phyloP scores from a whole-genome alignment of 2,888 invertebrate genomes.

The Zeuzera pyrina region DNA sequence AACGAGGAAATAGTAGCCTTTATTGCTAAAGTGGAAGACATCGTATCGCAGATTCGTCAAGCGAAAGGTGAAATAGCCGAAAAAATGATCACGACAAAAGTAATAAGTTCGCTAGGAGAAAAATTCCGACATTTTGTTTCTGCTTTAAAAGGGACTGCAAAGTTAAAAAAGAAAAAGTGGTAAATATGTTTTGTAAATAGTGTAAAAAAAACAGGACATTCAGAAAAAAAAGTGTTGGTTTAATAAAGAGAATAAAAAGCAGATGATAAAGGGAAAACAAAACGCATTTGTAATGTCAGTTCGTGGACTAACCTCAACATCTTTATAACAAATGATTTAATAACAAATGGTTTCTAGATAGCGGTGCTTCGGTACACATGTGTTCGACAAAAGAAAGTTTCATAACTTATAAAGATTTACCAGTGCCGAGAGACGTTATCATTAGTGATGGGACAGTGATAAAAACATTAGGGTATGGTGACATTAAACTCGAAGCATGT shows the following conservation, averaged over 20 bases:
- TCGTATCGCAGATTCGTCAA: not conserved
- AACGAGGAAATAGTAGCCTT: not conserved
- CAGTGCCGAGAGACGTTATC: not conserved
- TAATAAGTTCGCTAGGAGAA: not conserved
- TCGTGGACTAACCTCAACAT: not conserved
- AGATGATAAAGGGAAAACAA: no score
- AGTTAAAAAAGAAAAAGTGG: not conserved
- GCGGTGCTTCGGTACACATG: constrained; percentile 11
- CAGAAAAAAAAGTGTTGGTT: constrained; percentile 7
- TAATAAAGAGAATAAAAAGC: constrained; percentile 4
- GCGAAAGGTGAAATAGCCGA: not conserved
- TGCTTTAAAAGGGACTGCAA: constrained; percentile 6
- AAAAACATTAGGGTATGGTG: constrained; percentile 1
- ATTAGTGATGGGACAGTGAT: not conserved
- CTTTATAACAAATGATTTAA: no score
- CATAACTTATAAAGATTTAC: not conserved
- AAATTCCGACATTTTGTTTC: not conserved
- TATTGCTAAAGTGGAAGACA: not conserved
- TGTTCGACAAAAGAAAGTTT: constrained; percentile 2
- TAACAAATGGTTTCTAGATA: constrained; percentile 7
- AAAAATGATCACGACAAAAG: not conserved
- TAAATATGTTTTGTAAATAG: not conserved
- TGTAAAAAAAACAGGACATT: constrained; percentile 2
- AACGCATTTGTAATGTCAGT: not conserved
- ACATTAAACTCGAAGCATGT: not conserved